Evolutionary conservation across 2,113 vertebrate genomes (phyloP).

Genomic region (Prolemur simus): DNA sequence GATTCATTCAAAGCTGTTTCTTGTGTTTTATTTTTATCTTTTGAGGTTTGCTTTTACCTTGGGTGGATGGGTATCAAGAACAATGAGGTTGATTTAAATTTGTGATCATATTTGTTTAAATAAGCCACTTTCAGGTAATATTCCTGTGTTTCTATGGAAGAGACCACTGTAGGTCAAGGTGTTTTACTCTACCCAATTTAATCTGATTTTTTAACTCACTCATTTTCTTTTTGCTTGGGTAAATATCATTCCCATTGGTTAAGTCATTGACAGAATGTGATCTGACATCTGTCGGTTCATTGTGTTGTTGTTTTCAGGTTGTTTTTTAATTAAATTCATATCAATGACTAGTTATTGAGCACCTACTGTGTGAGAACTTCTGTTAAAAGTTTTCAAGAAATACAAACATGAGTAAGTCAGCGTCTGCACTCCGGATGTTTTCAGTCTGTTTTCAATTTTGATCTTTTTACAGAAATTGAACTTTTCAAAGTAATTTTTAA

Average conservation of each 20-base stretch:
- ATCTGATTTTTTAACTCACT: background rate
- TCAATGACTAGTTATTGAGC: background rate
- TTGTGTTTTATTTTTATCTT: slow-evolving; percentile 26
- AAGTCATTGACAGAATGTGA: background rate
- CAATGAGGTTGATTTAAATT: background rate
- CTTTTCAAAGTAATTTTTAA: background rate
- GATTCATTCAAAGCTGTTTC: background rate
- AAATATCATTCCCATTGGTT: background rate
- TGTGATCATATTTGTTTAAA: slow-evolving; percentile 7
- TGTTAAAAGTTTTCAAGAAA: background rate
- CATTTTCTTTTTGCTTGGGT: background rate
- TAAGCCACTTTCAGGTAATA: background rate
- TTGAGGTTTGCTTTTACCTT: background rate
- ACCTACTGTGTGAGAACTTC: background rate
- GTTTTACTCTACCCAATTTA: background rate
- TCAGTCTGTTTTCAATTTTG: background rate
- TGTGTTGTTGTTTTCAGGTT: background rate
- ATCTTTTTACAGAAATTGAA: background rate
- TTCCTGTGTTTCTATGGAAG: background rate
- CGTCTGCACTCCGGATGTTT: background rate
- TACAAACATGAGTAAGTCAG: background rate
- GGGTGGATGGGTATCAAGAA: background rate
- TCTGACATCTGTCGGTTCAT: background rate
- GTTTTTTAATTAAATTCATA: background rate
- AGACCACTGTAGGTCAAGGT: background rate